These are phyloP conservation scores for Neolamprologus devosi DNA, from an alignment of 2,113 vertebrate genomes.

Conservation along the genomic window DNA sequence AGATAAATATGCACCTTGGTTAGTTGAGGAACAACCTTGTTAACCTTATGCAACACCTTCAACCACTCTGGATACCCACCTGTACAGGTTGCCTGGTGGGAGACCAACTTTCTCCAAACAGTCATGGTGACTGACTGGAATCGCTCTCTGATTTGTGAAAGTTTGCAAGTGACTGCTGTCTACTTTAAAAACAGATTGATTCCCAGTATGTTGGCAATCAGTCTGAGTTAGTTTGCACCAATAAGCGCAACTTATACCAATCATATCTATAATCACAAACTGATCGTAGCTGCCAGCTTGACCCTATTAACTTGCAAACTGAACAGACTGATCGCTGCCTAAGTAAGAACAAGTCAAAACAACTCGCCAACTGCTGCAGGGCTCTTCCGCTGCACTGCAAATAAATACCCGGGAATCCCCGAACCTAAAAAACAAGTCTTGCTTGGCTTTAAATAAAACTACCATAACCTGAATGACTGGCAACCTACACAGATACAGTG, in stretches of 20 bases:
- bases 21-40: neutral
- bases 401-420: neutral
- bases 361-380: neutral
- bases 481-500: neutral
- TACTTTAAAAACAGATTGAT: neutral
- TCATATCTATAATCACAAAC: neutral
- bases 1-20: neutral
- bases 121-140: neutral
- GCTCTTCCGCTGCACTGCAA: neutral
- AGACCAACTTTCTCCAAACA: neutral
- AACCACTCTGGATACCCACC: neutral
- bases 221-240: neutral
- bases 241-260: neutral
- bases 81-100: neutral
- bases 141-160: neutral
- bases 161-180: fast-evolving
- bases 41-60: neutral
- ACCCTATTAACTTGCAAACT: neutral
- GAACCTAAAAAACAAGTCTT: neutral
- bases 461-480: neutral
- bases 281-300: neutral
- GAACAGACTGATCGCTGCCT: neutral
- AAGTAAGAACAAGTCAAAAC: neutral
- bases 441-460: neutral
- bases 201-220: neutral